Conservation (phyloP, 2,888 invertebrate genomes). For the Ferrisia virgata region DNA sequence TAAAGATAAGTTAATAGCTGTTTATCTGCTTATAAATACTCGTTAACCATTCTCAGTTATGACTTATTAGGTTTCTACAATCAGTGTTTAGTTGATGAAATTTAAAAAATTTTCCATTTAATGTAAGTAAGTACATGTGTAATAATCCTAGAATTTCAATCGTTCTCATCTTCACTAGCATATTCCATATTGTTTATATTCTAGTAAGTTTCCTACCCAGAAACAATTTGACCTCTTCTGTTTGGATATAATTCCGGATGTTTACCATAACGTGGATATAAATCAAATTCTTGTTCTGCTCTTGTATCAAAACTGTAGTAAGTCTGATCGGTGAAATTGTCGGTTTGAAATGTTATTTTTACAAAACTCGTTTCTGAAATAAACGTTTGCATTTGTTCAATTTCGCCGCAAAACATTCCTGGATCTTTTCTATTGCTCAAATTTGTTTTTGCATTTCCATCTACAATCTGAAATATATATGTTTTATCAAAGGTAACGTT, state of each 20-base stretch:
- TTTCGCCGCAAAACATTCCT: constrained; percentile 89
- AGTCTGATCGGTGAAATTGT: constrained; percentile 89
- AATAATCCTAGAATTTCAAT: not conserved
- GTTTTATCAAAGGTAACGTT: not conserved
- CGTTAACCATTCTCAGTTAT: no score
- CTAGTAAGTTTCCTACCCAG: no score
- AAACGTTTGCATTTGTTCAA: constrained; percentile 89
- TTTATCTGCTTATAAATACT: no score
- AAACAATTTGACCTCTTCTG: constrained; percentile 80
- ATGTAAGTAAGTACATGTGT: no score
- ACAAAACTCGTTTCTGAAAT: constrained; percentile 93
- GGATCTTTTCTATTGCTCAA: constrained; percentile 84
- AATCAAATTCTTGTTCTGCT: constrained; percentile 87
- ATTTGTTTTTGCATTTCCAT: constrained; percentile 85
- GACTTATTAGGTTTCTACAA: no score
- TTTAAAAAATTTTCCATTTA: no score
- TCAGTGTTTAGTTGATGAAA: no score
- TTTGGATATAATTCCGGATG: constrained; percentile 91
- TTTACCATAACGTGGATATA: constrained; percentile 86
- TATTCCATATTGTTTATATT: not conserved
- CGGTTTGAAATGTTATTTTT: constrained; percentile 84
- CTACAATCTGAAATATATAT: constrained; percentile 67
- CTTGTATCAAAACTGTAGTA: constrained; percentile 82
- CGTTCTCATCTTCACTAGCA: not conserved
- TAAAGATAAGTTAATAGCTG: no score